phyloP scores from a whole-genome alignment of 1,140 invertebrate genomes.

The Drosophila triauraria region DNA sequence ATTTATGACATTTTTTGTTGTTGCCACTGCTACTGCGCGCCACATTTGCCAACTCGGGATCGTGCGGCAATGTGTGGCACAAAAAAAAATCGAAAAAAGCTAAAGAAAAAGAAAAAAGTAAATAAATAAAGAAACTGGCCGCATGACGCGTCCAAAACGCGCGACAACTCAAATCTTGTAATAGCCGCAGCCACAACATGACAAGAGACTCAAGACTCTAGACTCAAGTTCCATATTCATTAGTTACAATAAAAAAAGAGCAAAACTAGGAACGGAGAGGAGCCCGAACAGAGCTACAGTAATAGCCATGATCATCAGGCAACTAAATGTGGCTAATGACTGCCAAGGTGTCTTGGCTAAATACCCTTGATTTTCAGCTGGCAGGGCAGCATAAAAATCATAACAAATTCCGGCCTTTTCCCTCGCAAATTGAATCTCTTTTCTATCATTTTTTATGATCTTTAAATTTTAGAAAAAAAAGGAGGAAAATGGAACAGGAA shows the following conservation, averaged over 20 bases:
- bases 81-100: slow-evolving; percentile 15
- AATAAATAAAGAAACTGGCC: slow-evolving; percentile 68
- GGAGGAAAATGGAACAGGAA: slow-evolving; percentile 27
- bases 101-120: slow-evolving; percentile 3
- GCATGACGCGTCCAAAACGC: slow-evolving; percentile 79
- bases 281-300: slow-evolving; percentile 21
- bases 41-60: slow-evolving; percentile 69
- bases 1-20: slow-evolving; percentile 84
- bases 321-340: slow-evolving; percentile 72
- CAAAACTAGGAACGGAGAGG: slow-evolving; percentile 7
- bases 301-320: slow-evolving; percentile 64
- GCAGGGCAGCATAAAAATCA: slow-evolving; percentile 21
- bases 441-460: slow-evolving; percentile 42
- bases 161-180: slow-evolving; percentile 74
- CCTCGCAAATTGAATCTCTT: slow-evolving; percentile 36
- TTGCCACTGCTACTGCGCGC: slow-evolving; percentile 43
- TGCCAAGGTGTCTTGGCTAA: slow-evolving; percentile 58
- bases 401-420: slow-evolving; percentile 35
- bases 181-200: slow-evolving; percentile 66
- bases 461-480: slow-evolving; percentile 31
- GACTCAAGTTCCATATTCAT: slow-evolving; percentile 82
- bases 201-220: slow-evolving; percentile 76
- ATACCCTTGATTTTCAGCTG: slow-evolving; percentile 36
- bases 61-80: slow-evolving; percentile 80
- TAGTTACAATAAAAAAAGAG: slow-evolving; percentile 63